Base-by-base conservation (phyloP, 1,140 invertebrate genomes). In the Vanessa atalanta region DNA sequence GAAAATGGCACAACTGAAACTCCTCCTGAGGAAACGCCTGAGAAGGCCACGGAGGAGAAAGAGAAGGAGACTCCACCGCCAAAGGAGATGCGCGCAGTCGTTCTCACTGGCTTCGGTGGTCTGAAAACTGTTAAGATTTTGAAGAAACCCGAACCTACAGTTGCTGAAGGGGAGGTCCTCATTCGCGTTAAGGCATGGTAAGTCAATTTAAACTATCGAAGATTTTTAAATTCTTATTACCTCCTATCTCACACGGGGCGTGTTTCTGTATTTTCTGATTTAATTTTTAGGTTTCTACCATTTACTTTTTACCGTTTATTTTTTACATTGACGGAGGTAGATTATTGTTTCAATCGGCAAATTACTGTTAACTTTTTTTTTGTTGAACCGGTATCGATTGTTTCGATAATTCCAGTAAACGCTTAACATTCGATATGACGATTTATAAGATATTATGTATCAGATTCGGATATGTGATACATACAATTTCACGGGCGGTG, bases 141-240 rank as follows among this genome's bases (percentile, higher is more conserved):
- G 79, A 96, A 95, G 89, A 97, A 96, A 87, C 96, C 96, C 14
- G 96, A 97, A 88, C 96, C 96, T 9, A 94, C 94, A 37, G 89
- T 95, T 16, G 94, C 87, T 71, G 96, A 97, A 84, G 96, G 96
- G 63, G 97, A 98, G 88, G 95, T 98, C 70, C 94, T 97, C 23
- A 96, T 98, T 82, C 94, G 96, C 76, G 96, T 97, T 53, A 97
- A 96, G 92, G 96, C 96, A 83, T 97, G 97, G 97, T 98, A 87
- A 96, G 96, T 95, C 51, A 53, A 70, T 37, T 79, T 75, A n/a
- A 69, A 65, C 67, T 80, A 64, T 63, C 74, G 76, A 61, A 73
- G 61, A 20, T 68, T 75, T 79, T 73, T 43, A 23, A 68, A 48
- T 13, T 26, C 26, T 60, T 12, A 13, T 31, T 12, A 26, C 7